Percentiles rank a stretch among this genome's conserved stretches.
Evolutionary conservation across 2,113 vertebrate genomes (phyloP).

Genomic region (Daboia siamensis): DNA sequence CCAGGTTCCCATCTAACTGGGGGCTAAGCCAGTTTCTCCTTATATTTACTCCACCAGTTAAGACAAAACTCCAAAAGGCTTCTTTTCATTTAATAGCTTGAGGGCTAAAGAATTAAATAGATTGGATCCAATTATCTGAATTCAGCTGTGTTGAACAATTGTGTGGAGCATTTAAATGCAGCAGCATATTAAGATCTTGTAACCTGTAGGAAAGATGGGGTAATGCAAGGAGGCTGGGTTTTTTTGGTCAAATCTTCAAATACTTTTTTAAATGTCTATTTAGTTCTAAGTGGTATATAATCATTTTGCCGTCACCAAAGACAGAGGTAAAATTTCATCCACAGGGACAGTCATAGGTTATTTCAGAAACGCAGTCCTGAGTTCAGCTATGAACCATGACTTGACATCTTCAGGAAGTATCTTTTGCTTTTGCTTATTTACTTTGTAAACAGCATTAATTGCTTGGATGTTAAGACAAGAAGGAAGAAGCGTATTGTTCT

Average conservation of each 20-base stretch:
- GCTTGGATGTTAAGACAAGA: background rate
- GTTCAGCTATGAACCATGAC: constrained; percentile 3
- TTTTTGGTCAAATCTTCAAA: background rate
- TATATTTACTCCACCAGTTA: background rate
- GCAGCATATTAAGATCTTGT: background rate
- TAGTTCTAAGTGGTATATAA: background rate
- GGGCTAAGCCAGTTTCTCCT: background rate
- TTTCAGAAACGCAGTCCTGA: constrained; percentile 24
- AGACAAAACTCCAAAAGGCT: background rate
- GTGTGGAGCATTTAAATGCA: background rate
- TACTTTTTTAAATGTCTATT: background rate
- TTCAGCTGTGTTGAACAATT: background rate
- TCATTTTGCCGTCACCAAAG: background rate
- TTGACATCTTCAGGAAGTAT: constrained; percentile 5
- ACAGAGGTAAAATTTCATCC: background rate
- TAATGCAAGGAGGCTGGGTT: background rate
- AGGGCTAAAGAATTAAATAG: background rate
- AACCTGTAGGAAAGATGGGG: background rate
- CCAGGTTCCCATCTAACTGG: background rate
- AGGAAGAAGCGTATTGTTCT: background rate
- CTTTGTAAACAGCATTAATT: constrained; percentile 4
- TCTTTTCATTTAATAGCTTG: background rate
- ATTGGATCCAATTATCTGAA: constrained; percentile 6
- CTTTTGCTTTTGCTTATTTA: background rate
- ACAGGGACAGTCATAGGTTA: constrained; percentile 6